Evolutionary conservation across 2,888 invertebrate genomes (phyloP).

Genomic region (Nymphalis urticae): DNA sequence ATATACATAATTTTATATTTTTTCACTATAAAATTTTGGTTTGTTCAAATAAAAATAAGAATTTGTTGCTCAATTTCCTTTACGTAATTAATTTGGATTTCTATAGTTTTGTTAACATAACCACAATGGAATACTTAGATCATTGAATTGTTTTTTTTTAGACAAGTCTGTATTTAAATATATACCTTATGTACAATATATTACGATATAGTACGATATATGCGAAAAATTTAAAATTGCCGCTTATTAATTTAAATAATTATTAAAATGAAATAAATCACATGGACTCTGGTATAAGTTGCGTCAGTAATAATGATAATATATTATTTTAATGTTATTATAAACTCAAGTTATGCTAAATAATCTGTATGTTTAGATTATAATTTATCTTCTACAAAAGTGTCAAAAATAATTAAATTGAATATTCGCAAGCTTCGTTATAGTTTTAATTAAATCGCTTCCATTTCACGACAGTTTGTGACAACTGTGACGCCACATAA

Average conservation of each 20-base stretch:
- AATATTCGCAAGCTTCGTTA: slow-evolving; percentile 2
- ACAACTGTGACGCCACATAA: slow-evolving; percentile 60
- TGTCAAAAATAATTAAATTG: slow-evolving; percentile 1
- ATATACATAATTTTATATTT: too few relatives aligned
- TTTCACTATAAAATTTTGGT: too few relatives aligned
- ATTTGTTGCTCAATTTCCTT: background rate
- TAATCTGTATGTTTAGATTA: too few relatives aligned
- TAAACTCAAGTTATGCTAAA: too few relatives aligned
- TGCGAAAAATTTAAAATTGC: background rate
- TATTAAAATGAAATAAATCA: too few relatives aligned
- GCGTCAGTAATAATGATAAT: too few relatives aligned
- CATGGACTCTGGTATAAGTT: too few relatives aligned
- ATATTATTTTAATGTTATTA: too few relatives aligned
- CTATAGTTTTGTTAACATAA: background rate
- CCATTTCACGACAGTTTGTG: slow-evolving; percentile 47
- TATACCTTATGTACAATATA: too few relatives aligned
- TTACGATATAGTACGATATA: too few relatives aligned
- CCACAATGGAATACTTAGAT: background rate
- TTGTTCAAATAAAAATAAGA: background rate
- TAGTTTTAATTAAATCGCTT: background rate
- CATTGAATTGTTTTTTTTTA: background rate
- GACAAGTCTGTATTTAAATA: background rate
- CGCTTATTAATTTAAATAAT: too few relatives aligned
- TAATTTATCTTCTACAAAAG: background rate
- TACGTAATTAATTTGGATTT: background rate